Base-by-base conservation (phyloP, 1,140 invertebrate genomes). In the Elymnias hypermnestra region DNA sequence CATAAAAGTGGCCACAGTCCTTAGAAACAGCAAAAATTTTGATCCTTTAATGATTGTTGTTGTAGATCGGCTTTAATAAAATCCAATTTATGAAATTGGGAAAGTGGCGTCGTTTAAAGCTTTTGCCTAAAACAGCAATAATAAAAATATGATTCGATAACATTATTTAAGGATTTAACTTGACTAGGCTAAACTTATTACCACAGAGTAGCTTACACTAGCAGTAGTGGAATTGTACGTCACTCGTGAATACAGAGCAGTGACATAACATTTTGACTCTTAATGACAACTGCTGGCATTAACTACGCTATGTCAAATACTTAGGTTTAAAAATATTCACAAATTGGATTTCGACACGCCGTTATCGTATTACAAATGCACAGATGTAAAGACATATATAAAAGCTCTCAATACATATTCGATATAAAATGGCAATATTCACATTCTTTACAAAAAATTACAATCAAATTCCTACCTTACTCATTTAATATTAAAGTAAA, bases 311-410 rank as follows among this genome's bases (percentile, higher is more conserved):
- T 33, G 33, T 36, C 10, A 36, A 10, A 21, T 21, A 56, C 26
- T 42, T 40, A 45, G 41, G 42, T 45, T 12, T 47, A 39, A 53
- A 45, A 51, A 28, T 48, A 63, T 76, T 68, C 66, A 77, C 59
- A 74, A 72, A 76, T 73, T 70, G 64, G 68, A 68, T 72, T 66
- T 68, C 53, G 52, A 53, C 40, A 57, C 47, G 57, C 64, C 72
- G 45, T 18, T 33, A 7, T 15, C 15, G 44, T 68, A 75, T 71
- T 70, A 81, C 73, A 77, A 68, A 68, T 69, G 64, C 63, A 73
- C 71, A 63, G 62, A 69, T 72, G 73, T 83, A 83, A 71, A 79
- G 39, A 71, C 43, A 61, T 70, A 42, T 79, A 70, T 69, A 76
- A 75, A 82, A 78, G 72, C 75, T 77, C 73, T 64, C 63, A 63